These are phyloP conservation scores for Chloropsis cyanopogon DNA, from an alignment of 2,113 vertebrate genomes.

Conservation along the genomic window DNA sequence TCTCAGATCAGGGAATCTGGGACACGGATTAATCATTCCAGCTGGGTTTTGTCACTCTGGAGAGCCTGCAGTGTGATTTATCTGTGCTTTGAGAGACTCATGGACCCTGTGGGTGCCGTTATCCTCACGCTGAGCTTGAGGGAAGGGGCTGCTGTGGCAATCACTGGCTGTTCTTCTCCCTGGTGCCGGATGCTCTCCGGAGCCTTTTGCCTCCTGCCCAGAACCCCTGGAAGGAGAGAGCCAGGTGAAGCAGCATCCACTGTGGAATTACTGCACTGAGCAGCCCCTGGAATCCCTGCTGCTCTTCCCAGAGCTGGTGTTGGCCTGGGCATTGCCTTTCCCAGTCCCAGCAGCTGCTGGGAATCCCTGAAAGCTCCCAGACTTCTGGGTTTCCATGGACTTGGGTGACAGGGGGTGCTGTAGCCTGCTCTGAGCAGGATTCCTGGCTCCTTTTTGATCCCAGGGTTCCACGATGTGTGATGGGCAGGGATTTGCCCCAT, in stretches of 20 bases:
- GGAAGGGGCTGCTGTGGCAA: rapidly evolving
- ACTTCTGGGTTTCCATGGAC: rapidly evolving
- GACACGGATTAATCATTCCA: rapidly evolving
- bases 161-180: rapidly evolving
- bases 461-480: rapidly evolving
- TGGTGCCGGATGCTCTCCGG: rapidly evolving
- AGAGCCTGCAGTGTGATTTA: background rate
- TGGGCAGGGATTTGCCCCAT: background rate
- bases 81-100: background rate
- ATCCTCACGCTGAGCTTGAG: rapidly evolving
- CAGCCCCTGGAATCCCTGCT: background rate
- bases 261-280: background rate
- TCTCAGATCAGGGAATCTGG: background rate
- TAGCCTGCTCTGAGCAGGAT: background rate
- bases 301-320: background rate
- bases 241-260: background rate
- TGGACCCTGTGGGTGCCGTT: background rate
- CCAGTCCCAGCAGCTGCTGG: background rate
- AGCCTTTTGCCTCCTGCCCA: background rate
- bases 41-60: background rate
- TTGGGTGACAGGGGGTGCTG: background rate
- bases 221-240: background rate
- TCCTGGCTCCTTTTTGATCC: background rate
- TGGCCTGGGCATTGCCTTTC: background rate
- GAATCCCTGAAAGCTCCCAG: background rate